These are phyloP conservation scores for Protosalanx chinensis DNA, from an alignment of 2,797 vertebrate species.

Conservation along the genomic window DNA sequence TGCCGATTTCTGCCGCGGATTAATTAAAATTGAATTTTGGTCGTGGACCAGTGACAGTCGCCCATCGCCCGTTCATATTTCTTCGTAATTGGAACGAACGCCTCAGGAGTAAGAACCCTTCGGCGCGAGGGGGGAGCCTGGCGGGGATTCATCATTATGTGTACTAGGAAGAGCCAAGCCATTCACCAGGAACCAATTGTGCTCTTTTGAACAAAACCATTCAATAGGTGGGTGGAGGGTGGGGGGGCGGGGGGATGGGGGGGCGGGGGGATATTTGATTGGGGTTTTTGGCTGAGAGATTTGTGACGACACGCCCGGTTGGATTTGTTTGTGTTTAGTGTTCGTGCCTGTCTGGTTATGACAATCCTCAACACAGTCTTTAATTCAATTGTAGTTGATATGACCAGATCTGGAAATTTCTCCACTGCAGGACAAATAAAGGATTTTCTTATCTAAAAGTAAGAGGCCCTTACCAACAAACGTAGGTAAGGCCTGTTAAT, in stretches of 20 bases:
- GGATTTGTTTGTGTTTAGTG: neutral
- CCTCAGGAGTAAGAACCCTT: constrained; percentile 49
- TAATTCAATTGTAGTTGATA: neutral
- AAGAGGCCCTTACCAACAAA: too few species aligned
- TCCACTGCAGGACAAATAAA: too few species aligned
- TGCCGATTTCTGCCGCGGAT: constrained; percentile 69
- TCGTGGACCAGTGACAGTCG: constrained; percentile 54
- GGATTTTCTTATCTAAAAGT: too few species aligned
- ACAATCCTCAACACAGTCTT: neutral
- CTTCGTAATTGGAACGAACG: constrained; percentile 67
- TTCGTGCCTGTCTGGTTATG: neutral
- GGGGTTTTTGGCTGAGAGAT: constrained; percentile 2
- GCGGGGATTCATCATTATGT: constrained; percentile 48
- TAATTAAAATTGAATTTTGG: constrained; percentile 75
- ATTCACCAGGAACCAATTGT: constrained; percentile 20
- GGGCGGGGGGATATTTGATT: neutral
- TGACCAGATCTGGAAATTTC: too few species aligned
- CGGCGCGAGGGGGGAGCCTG: constrained; percentile 33
- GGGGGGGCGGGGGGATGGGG: constrained; percentile 3
- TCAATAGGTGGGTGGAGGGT: neutral
- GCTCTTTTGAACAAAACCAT: constrained; percentile 27
- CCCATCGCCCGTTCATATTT: constrained; percentile 64
- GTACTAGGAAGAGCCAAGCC: constrained; percentile 8
- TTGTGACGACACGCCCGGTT: neutral
- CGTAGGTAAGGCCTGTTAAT: too few species aligned